phyloP scores from a whole-genome alignment of 1,140 invertebrate genomes.

The Drosophila ficusphila region DNA sequence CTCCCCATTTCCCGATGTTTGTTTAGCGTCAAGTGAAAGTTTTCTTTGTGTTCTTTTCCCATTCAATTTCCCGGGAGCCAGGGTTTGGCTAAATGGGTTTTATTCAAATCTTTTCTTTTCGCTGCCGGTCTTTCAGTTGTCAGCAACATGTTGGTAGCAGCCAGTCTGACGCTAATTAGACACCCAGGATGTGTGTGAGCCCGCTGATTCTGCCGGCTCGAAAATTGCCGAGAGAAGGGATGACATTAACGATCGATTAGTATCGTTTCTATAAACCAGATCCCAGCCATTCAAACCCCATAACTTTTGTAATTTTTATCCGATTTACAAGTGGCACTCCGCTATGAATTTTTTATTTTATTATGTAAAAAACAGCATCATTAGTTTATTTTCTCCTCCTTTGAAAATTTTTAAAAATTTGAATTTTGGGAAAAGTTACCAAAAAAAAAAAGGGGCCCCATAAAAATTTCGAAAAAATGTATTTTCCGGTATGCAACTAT shows the following conservation, averaged over 20 bases:
- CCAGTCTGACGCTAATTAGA: slow-evolving; percentile 74
- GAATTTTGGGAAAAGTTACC: too few relatives aligned
- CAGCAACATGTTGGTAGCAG: slow-evolving; percentile 75
- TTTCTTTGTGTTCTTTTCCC: slow-evolving; percentile 29
- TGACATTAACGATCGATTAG: neutral
- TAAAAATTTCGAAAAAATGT: too few relatives aligned
- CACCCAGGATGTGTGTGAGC: slow-evolving; percentile 29
- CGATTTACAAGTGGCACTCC: too few relatives aligned
- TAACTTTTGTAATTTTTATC: too few relatives aligned
- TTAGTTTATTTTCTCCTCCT: too few relatives aligned
- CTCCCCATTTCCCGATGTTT: slow-evolving; percentile 56
- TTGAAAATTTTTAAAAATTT: too few relatives aligned
- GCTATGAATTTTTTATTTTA: too few relatives aligned
- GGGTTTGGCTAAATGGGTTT: slow-evolving; percentile 8
- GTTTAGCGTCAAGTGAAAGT: slow-evolving; percentile 75
- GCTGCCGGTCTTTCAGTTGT: slow-evolving; percentile 58
- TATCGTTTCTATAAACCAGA: too few relatives aligned
- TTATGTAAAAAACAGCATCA: too few relatives aligned
- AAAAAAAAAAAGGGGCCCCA: too few relatives aligned
- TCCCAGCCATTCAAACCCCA: too few relatives aligned
- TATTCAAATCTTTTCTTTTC: slow-evolving; percentile 21
- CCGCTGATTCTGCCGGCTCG: slow-evolving; percentile 16
- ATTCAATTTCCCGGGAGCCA: slow-evolving; percentile 12
- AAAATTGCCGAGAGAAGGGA: slow-evolving; percentile 18
- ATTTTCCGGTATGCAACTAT: too few relatives aligned